Conservation (phyloP, 2,113 vertebrate genomes). For the Pampusana beccarii region DNA sequence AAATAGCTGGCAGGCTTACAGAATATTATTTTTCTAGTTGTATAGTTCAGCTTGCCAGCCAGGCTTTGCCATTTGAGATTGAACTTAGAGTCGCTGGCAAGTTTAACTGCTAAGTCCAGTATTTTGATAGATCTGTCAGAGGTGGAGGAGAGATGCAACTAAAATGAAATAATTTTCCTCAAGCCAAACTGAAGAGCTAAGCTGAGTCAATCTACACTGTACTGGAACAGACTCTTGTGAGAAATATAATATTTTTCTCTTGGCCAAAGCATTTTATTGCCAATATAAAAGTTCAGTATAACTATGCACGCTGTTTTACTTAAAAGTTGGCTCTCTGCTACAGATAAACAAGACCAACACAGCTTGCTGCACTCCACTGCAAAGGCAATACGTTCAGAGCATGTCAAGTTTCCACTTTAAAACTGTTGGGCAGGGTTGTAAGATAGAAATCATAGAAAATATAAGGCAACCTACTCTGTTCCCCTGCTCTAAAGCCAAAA, state of each 20-base stretch:
- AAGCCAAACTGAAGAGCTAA: neutral
- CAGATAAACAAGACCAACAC: neutral
- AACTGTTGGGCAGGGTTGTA: neutral
- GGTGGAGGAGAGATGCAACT: neutral
- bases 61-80: neutral
- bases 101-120: neutral
- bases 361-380: neutral
- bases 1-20: neutral
- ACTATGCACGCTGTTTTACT: neutral
- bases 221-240: neutral
- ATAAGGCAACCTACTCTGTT: neutral
- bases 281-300: neutral
- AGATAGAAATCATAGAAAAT: neutral
- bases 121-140: neutral
- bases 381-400: neutral
- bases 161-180: neutral
- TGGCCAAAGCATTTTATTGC: neutral
- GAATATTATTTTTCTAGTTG: neutral
- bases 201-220: neutral
- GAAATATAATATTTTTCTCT: neutral
- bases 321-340: conserved; percentile 6
- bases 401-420: neutral
- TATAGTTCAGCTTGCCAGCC: neutral
- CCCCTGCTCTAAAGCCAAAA: neutral
- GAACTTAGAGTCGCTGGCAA: neutral